Evolutionary conservation across 2,888 invertebrate species (phyloP).

Genomic region (Synergus japonicus): DNA sequence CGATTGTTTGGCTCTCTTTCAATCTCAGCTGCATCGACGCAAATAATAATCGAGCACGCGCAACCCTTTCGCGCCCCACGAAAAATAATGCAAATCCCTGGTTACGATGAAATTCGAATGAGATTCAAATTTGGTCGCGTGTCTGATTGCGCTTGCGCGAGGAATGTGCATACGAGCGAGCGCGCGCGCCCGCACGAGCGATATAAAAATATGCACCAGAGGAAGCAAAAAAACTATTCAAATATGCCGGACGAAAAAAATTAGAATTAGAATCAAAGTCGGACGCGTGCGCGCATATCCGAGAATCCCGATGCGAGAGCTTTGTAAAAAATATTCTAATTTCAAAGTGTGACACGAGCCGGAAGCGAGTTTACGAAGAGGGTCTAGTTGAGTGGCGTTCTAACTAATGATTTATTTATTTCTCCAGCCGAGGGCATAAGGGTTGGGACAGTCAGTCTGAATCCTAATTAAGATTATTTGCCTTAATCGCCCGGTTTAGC

Average conservation of each 20-base stretch:
- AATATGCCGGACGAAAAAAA: conserved; percentile 55
- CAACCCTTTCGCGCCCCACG: conserved; percentile 46
- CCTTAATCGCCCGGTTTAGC: conserved; percentile 17
- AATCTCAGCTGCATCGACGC: conserved; percentile 40
- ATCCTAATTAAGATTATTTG: conserved; percentile 40
- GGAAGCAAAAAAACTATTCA: conserved; percentile 41
- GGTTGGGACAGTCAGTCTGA: conserved; percentile 25
- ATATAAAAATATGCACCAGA: conserved; percentile 46
- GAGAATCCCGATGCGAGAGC: conserved; percentile 47
- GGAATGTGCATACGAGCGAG: conserved; percentile 46
- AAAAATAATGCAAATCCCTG: conserved; percentile 63
- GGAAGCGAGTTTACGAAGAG: conserved; percentile 19
- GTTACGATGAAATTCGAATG: conserved; percentile 57
- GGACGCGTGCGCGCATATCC: conserved; percentile 69
- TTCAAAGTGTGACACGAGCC: conserved; percentile 39
- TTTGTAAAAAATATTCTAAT: conserved; percentile 35
- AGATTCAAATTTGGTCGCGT: conserved; percentile 62
- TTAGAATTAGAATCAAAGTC: conserved; percentile 73
- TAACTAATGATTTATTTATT: conserved; percentile 36
- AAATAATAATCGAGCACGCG: conserved; percentile 58
- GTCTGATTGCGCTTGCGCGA: conserved; percentile 45
- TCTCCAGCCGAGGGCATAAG: neutral
- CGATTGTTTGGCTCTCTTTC: conserved; percentile 41
- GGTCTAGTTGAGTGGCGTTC: conserved; percentile 18
- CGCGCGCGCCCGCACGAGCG: conserved; percentile 49